Conservation (phyloP, 2,888 invertebrate species). For the Trichogramma evanescens region DNA sequence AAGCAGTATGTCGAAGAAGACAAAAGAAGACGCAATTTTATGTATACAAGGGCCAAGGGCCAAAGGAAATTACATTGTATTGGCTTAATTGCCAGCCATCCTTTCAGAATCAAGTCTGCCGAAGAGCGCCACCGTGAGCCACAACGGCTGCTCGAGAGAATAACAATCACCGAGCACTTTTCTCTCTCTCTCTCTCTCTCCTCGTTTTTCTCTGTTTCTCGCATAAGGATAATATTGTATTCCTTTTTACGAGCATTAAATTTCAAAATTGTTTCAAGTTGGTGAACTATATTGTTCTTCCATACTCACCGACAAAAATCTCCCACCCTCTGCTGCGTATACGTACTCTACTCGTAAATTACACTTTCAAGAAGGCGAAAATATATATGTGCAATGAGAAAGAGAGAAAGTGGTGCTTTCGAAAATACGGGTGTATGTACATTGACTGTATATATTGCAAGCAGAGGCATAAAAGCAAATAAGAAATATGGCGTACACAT, state of each 20-base stretch:
- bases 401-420: constrained; percentile 6
- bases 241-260: constrained; percentile 30
- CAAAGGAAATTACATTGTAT: constrained; percentile 34
- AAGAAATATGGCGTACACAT: constrained; percentile 18
- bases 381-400: constrained; percentile 5
- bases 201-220: neutral
- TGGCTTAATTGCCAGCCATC: constrained; percentile 20
- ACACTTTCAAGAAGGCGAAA: constrained; percentile 17
- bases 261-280: constrained; percentile 27
- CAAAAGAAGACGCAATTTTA: too few species aligned
- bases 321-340: neutral
- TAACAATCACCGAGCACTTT: neutral
- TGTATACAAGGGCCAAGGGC: constrained; percentile 13
- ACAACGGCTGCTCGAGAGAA: neutral
- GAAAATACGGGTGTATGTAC: constrained; percentile 12
- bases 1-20: too few species aligned
- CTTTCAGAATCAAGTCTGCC: neutral
- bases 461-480: constrained; percentile 19
- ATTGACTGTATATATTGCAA: neutral
- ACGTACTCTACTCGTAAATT: constrained; percentile 13
- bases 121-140: neutral
- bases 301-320: constrained; percentile 4
- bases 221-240: constrained; percentile 26
- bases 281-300: neutral
- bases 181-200: too few species aligned